Evolutionary conservation across 1,140 invertebrate genomes (phyloP).

Genomic region (Diorhabda sublineata): DNA sequence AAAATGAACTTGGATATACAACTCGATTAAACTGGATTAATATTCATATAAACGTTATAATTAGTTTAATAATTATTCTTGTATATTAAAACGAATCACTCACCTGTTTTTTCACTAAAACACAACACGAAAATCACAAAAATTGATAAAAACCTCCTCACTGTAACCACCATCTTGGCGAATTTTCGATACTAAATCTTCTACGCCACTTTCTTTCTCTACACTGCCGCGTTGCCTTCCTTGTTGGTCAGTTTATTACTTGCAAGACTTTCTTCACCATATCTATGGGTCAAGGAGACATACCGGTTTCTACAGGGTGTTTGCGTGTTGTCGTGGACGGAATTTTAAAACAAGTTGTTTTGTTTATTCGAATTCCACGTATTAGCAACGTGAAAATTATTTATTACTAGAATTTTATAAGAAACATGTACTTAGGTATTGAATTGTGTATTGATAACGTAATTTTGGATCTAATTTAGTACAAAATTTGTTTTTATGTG

Average conservation of each 20-base stretch:
- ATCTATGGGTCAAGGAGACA: slow-evolving; percentile 17
- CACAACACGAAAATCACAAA: slow-evolving; percentile 7
- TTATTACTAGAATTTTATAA: too few species aligned
- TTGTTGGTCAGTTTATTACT: slow-evolving; percentile 9
- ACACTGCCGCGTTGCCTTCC: not conserved
- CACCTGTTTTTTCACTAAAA: slow-evolving; percentile 8
- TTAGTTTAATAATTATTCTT: too few species aligned
- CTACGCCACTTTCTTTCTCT: slow-evolving; percentile 10
- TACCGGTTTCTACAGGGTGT: slow-evolving; percentile 10
- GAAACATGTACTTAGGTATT: too few species aligned
- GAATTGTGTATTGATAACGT: too few species aligned
- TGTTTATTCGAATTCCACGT: too few species aligned
- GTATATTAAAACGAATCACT: not conserved
- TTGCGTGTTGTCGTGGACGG: not conserved
- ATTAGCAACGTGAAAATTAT: too few species aligned
- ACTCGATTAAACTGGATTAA: not conserved
- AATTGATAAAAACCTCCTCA: not conserved
- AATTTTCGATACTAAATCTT: not conserved
- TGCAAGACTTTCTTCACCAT: slow-evolving; percentile 10
- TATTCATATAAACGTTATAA: not conserved
- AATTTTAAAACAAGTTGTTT: not conserved
- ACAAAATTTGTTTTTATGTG: too few species aligned
- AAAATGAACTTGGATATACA: too few species aligned
- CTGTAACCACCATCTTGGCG: not conserved
- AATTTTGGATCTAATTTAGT: too few species aligned